Base-by-base conservation (phyloP, 2,888 invertebrate genomes). In the Platycheirus rosarum region DNA sequence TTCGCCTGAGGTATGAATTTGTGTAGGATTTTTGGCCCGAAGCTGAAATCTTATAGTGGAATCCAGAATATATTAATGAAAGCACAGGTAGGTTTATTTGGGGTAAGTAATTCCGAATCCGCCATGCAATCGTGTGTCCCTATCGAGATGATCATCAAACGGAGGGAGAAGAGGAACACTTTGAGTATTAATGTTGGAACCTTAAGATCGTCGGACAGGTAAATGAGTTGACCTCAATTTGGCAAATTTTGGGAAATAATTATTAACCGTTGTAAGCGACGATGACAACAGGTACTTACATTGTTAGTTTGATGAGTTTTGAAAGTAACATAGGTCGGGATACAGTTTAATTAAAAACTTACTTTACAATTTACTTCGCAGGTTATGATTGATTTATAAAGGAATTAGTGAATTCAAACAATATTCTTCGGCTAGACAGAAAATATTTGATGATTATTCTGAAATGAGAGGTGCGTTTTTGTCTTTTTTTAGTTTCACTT, bases 201-300 rank as follows among this genome's bases (percentile, higher is more conserved):
- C 26, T 66, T 51, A 62, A 51, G 40, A 66, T 70, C 63, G 65
- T 69, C 74, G 75, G 79, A 76, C 77, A 77, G 73, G 55, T 77
- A 73, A 82, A 77, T 77, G 71, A 68, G 66, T 68, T 82, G 77
- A 82, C 82, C 82, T 82, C 77, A 63, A 82, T 82, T 57, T 69
- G 55, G 77, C 40, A 66, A 42, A 44, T 55, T 77, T 73, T 49
- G 23, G 35, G 35, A 76, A 57, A 75, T 63, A 40, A 82, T 73
- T 69, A 70, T 77, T 77, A 82, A 82, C 77, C 18, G 71, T 68
- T 82, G 70, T 76, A 76, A 80, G 70, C 66, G 76, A 76, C 66
- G 70, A 76, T 80, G 80, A 71, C 70, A 70, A 69, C 70, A 48
- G 70, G 60, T 76, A 70, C 63, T 78, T 78, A 79, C 29, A 49